Base-by-base conservation (phyloP, 2,888 invertebrate genomes). In the Sicus ferrugineus region DNA sequence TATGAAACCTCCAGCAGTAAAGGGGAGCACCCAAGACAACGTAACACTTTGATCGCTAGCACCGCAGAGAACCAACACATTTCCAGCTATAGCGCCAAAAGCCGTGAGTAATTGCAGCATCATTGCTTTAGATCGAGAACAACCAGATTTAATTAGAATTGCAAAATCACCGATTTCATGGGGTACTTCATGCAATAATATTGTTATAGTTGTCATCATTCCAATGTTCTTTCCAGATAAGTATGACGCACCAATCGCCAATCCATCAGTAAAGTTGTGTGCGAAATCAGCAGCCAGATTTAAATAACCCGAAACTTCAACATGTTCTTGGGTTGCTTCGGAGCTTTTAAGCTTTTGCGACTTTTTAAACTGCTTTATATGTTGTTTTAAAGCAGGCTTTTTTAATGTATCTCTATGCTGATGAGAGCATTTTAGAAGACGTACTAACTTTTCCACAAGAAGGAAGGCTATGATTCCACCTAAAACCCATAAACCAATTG, bases 161-260 rank as follows among this genome's bases (percentile, higher is more conserved):
- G 99, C 99, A 88, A 97, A 99, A 85, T 99, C 99, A 48, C 99
- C 99, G 82, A 99, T 98, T 87, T 99, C 99, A 87, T 99, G 99
- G 42, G 99, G 99, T 73, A 99, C 94, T 88, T 99, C 99, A 85
- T 99, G 99, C 58, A 99, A 86, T 66, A 99, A 88, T 80, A 99
- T 98, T 2, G 98, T 98, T 46, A 97, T 87, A 30, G 98, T 98
- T 19, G 99, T 99, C 16, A 98, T 89, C 67, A 93, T 88, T 31
- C 96, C 96, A 79, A 95, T 89, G 76, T 89, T 93, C 77, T 92
- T 91, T 14, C 98, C 97, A 70, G 96, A 97, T 79, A 98, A 89
- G 84, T 93, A 98, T 1, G 98, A 98, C 1, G 98, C 98, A 63
- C 99, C 99, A 82, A 99, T 98, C 26, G 99, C 99, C 72, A 99